A percentile compares a stretch with the other conserved stretches of the same genome.
Conservation (phyloP, 2,113 vertebrate species). For the Lycaon pictus region DNA sequence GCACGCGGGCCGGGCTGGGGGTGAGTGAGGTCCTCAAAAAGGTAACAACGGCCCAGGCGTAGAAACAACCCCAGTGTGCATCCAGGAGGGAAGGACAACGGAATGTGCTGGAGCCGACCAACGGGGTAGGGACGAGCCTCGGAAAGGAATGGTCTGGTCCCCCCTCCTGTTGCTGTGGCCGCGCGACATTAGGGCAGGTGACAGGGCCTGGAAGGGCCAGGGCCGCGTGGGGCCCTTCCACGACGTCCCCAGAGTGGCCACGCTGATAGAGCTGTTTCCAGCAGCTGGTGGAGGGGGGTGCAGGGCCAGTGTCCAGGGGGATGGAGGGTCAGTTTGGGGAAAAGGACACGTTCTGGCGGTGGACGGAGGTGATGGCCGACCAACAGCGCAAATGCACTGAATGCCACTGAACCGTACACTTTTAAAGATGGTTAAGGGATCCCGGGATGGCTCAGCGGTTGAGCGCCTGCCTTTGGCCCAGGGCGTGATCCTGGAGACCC, state of each 20-base stretch:
- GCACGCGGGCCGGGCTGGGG: too few species aligned
- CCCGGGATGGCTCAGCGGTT: fast-evolving
- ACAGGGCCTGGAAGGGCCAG: too few species aligned
- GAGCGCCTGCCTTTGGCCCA: too few species aligned
- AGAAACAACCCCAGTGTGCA: background rate
- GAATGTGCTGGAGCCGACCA: background rate
- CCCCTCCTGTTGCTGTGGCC: too few species aligned
- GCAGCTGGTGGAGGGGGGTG: background rate
- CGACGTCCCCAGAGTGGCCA: background rate
- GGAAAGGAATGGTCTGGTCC: background rate
- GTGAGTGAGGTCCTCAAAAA: background rate
- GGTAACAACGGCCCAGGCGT: background rate
- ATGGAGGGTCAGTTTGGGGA: background rate
- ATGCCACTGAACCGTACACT: too few species aligned
- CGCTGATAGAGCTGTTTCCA: background rate
- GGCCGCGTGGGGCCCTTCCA: too few species aligned
- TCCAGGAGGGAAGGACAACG: background rate
- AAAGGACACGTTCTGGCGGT: background rate
- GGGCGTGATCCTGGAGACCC: too few species aligned
- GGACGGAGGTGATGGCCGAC: background rate
- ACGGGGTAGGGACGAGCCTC: background rate
- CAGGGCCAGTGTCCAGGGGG: too few species aligned
- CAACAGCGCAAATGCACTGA: fast-evolving
- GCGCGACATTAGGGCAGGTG: too few species aligned
- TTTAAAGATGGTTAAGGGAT: background rate